Percentiles rank a stretch among this genome's conserved stretches.
Evolutionary conservation across 1,140 invertebrate genomes (phyloP).

Genomic region (Brachionus koreanus): DNA sequence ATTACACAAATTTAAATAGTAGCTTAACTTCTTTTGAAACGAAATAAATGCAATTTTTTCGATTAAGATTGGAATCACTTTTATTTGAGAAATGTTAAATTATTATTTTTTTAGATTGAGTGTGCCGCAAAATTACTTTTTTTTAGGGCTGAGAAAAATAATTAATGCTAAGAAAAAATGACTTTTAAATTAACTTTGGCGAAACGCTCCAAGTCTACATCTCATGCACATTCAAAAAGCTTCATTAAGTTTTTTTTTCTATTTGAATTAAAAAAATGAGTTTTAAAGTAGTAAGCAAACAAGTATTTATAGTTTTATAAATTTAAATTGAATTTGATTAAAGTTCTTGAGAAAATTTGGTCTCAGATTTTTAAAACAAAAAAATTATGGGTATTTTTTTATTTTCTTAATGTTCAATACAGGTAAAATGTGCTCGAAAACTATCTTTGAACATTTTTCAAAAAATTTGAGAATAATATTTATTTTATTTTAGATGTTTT

Average conservation of each 20-base stretch:
- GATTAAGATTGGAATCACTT: background rate
- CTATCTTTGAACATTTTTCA: background rate
- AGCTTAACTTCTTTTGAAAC: too few relatives aligned
- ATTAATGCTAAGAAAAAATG: background rate
- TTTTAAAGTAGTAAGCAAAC: background rate
- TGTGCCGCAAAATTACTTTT: background rate
- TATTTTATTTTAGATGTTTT: slow-evolving; percentile 32
- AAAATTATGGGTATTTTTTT: background rate
- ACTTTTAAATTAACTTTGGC: background rate
- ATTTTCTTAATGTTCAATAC: background rate
- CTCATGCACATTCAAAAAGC: background rate
- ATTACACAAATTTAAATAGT: background rate
- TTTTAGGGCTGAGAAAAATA: background rate
- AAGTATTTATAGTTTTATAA: background rate
- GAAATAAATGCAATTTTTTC: too few relatives aligned
- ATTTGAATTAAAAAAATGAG: background rate
- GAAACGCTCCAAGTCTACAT: background rate
- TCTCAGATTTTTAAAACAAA: background rate
- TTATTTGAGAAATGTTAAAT: background rate
- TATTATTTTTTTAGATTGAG: background rate
- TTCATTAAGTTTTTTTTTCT: background rate
- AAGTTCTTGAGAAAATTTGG: background rate
- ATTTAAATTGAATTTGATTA: background rate
- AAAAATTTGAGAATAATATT: background rate
- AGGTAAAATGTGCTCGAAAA: background rate